Conservation (phyloP, 2,113 vertebrate species). For the Upupa epops region DNA sequence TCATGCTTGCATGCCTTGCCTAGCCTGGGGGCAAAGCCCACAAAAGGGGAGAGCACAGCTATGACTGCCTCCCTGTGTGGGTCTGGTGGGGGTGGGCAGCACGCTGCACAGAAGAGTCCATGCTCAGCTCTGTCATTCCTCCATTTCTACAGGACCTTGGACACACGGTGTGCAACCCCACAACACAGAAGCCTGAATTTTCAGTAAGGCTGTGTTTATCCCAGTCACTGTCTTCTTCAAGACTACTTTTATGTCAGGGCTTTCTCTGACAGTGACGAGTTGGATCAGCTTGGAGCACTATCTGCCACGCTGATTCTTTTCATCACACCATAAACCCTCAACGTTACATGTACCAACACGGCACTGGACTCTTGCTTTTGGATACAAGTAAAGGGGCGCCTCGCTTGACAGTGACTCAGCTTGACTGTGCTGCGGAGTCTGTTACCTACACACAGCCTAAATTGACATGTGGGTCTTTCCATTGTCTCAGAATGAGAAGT, state of each 20-base stretch:
- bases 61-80: fast-evolving
- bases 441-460: not conserved
- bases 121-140: not conserved
- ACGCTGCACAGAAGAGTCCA: not conserved
- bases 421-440: too few species aligned
- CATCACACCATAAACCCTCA: not conserved
- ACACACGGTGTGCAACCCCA: too few species aligned
- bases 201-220: not conserved
- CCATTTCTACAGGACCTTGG: not conserved
- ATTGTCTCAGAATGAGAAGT: not conserved
- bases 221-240: not conserved
- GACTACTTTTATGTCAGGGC: not conserved
- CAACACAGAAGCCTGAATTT: not conserved
- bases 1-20: not conserved
- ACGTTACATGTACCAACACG: not conserved
- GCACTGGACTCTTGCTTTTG: not conserved
- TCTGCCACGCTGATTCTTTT: not conserved
- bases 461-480: not conserved
- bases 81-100: not conserved
- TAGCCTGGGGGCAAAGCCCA: not conserved
- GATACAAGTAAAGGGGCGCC: not conserved
- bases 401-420: not conserved
- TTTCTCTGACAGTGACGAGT: not conserved
- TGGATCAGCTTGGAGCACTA: not conserved
- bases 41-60: not conserved